Base-by-base conservation (phyloP, 2,113 vertebrate species). In the Oryzias celebensis region DNA sequence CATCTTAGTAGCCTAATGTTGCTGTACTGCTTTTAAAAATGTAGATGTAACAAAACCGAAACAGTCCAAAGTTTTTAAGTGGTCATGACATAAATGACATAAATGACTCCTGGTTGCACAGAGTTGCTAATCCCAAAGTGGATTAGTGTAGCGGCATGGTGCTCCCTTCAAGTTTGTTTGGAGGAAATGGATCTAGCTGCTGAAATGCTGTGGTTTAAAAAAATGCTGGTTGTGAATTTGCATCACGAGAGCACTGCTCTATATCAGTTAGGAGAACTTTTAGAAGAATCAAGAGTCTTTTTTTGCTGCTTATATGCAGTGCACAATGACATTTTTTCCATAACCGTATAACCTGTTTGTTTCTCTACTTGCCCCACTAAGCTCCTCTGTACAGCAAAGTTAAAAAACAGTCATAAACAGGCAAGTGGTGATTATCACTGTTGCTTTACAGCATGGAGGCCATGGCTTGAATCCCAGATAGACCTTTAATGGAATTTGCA, bases 91-190 rank as follows among this genome's bases (percentile, higher is more conserved):
- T 43, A 68, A 56, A 18, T 60, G 28, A n/a, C n/a, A n/a, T n/a
- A n/a, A n/a, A n/a, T 65, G 70, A 72, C 77, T 82, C 78, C 75
- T 66, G 69, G 77, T 75, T 66, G 69, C 65, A 52, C 47, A 73
- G 46, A 59, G 36, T 67, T 52, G 54, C 61, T 86, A 82, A 87
- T 89, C 82, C 61, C 62, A 65, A 7, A 65, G 55, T 76, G 81
- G 84, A 86, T 84, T 67, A 77, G 85, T 83, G 87, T 57, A n/a
- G 64, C 71, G 57, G 73, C 52, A 75, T 49, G 55, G 42, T 46
- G 65, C 77, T 71, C 22, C 60, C 59, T 51, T 53, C 62, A 61
- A 28, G 66, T 59, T 68, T 51, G 63, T 62, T 68, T 58, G 53
- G 23, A 70, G 75, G 77, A 78, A 80, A 75, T 62, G 55, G 69